Conservation (phyloP, 2,888 invertebrate species). For the Scaptomyza cyrtandrae region DNA sequence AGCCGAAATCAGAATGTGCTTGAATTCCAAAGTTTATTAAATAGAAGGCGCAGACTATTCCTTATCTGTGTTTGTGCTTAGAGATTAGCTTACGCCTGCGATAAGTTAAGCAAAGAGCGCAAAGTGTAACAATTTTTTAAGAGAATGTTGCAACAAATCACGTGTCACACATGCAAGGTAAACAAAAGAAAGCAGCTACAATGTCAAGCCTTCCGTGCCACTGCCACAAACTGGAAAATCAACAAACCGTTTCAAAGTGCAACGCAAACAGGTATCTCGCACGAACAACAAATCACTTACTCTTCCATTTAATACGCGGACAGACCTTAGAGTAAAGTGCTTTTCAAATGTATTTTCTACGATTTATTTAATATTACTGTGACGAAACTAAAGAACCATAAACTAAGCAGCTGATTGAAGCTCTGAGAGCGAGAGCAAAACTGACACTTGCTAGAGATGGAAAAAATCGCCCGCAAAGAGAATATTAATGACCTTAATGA, state of each 20-base stretch:
- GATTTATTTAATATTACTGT: conserved; percentile 12
- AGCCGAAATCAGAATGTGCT: conserved; percentile 33
- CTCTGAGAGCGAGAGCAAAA: conserved; percentile 11
- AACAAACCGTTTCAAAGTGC: conserved; percentile 48
- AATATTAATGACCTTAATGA: not conserved
- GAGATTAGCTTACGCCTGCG: conserved; percentile 27
- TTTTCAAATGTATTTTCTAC: conserved; percentile 4
- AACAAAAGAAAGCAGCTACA: conserved; percentile 14
- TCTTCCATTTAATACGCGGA: conserved; percentile 1
- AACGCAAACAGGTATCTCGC: conserved; percentile 42
- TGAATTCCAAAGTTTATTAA: conserved; percentile 64
- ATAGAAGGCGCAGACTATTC: conserved; percentile 2
- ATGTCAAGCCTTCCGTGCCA: conserved; percentile 26
- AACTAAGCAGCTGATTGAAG: conserved; percentile 49
- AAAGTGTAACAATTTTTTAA: not conserved
- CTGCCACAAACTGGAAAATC: not conserved
- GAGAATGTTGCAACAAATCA: conserved; percentile 5
- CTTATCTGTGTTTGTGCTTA: conserved; percentile 43
- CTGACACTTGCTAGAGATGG: conserved; percentile 27
- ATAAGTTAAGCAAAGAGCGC: conserved; percentile 45
- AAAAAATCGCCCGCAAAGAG: not conserved
- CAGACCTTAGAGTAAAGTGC: conserved; percentile 1
- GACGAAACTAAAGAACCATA: conserved; percentile 17
- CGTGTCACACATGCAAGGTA: conserved; percentile 1
- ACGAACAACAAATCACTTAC: conserved; percentile 16